Base-by-base conservation (phyloP, 2,888 invertebrate species). In the Leucophora obtusa region DNA sequence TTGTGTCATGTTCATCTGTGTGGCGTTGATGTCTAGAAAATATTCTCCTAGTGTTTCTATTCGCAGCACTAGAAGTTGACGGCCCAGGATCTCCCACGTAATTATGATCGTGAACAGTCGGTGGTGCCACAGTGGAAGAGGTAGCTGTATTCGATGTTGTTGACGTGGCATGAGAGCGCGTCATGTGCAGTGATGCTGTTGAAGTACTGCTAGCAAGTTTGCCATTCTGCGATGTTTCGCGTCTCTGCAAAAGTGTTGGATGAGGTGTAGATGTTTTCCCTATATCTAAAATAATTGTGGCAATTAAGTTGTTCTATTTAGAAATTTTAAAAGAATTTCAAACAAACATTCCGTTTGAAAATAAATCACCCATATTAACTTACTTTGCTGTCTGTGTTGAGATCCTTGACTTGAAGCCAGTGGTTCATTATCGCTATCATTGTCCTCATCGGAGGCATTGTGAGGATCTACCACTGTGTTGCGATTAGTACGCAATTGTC, bases 11-110 rank as follows among this genome's bases (percentile, higher is more conserved):
- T 81, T 90, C 90, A 75, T 89, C 89, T 1, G 90, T 89, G 78
- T 90, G 90, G 1, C 90, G 87, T 75, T 90, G 90, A 85, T 90
- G 90, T 0, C 91, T 87, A 1, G 90, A 90, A 18, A 91, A 82
- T 11, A 88, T 86, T 14, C 89, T 88, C 2, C 90, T 86, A 8
- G 89, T 84, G 8, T 87, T 86, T 10, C 89, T 87, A 56, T 79
- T 54, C 5, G 86, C 77, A n/a, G 85, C 85, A 10, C 79, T 83
- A 17, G 86, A 78, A 21, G 84, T 84, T 10, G 88, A 87, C 15
- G 87, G 86, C 4, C 89, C 88, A 14, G 88, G 86, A 68, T 87
- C 89, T 17, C 88, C 89, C 54, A 87, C 60, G 82, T 91, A 91
- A 79, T 90, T 90, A 75, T 91, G 90, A 85, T 91, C 91, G 58